Evolutionary conservation across 2,888 invertebrate genomes (phyloP), one percentile per base, ranked within the genome.

Genomic region (Caenorhabditis japonica): DNA sequence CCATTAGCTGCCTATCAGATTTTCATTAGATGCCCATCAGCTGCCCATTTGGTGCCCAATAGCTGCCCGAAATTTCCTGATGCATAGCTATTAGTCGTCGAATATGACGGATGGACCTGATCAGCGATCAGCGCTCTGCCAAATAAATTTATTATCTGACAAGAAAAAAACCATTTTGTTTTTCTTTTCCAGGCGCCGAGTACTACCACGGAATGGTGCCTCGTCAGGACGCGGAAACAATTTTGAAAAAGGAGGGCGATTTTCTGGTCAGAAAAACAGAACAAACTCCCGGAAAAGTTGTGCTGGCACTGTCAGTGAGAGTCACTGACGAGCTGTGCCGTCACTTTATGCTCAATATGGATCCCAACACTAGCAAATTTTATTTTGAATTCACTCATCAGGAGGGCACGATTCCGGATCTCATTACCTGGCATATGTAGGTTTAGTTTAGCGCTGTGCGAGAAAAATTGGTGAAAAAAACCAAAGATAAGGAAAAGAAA

Each of bases 191-290:
- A 23, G 68, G 72, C 10, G 83, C 81, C n/a, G 83, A 83, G 19
- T 84, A 79, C 60, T 84, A 84, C 70, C 83, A 84, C 53, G 84
- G 84, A 3, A 75, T 84, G 23, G 76, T 84, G n/a, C 81, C 82
- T 8, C 75, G 80, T 33, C 72, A 75, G 41, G 83, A 82, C 60
- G 79, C 78, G 3, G 80, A 83, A 51, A 75, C 76, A 5, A 64
- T 81, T 17, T 46, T 83, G 58, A 80, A 81, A 70, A 72, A 78
- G 30, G 80, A 81, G 13, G 83, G 83, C 47, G 83, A 83, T 47
- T 83, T 82, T 58, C 43, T 83, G 8, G 70, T 83, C 5, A 68
- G 83, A 12, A 83, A 83, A 58, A 83, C 83, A 7, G 82, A 83
- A 30, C 76, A 76, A 39, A 51, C 71, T 3, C 73, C 73, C 7